Conservation (phyloP, 2,113 vertebrate species). For the Elephas maximus region DNA sequence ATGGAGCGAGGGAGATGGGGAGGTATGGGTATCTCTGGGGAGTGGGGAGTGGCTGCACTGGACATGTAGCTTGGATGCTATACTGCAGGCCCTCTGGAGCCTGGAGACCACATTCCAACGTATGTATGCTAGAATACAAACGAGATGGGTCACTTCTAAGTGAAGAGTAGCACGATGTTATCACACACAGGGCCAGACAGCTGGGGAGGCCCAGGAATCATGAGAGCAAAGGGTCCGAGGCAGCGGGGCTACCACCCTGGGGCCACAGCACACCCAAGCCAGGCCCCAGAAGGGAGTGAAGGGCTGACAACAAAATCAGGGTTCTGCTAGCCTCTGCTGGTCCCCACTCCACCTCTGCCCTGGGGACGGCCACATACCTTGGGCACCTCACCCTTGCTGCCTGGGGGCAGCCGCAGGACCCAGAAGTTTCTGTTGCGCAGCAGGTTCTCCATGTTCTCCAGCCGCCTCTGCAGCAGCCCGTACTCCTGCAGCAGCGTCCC, state of each 20-base stretch:
- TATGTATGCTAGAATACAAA: neutral
- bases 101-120: accelerated
- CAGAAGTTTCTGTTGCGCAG: constrained; percentile 85
- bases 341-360: neutral
- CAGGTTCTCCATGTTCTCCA: constrained; percentile 88
- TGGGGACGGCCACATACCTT: constrained; percentile 75
- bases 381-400: constrained; percentile 79
- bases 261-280: neutral
- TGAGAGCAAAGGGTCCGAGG: neutral
- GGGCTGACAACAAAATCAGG: neutral
- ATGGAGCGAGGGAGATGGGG: neutral
- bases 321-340: neutral
- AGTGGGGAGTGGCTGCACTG: neutral
- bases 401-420: constrained; percentile 79
- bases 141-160: neutral
- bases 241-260: neutral
- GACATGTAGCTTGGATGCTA: too few relatives aligned
- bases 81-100: neutral
- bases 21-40: neutral
- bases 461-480: constrained; percentile 84
- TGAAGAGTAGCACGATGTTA: neutral
- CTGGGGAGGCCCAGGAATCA: neutral
- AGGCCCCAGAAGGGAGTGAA: neutral
- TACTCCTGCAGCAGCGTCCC: constrained; percentile 87
- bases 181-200: neutral